Evolutionary conservation across 2,113 vertebrate genomes (phyloP).

Genomic region (Sarotherodon lohbergeri): DNA sequence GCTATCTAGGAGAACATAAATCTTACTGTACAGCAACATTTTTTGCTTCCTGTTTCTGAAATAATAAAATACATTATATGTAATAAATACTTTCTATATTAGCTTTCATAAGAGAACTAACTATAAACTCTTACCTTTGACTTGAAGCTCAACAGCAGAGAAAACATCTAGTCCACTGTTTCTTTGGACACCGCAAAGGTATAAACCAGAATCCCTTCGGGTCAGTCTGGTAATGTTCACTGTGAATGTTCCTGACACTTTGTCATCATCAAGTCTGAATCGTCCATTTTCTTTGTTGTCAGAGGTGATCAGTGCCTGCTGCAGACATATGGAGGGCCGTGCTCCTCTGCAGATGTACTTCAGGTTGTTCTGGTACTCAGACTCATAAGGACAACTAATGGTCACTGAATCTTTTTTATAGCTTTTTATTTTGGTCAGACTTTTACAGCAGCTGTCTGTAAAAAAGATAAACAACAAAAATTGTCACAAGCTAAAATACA

Average conservation of each 20-base stretch:
- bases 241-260: fast-evolving
- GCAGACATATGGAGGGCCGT: constrained; percentile 7
- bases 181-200: constrained; percentile 19
- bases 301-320: not conserved
- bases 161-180: constrained; percentile 7
- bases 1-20: not conserved
- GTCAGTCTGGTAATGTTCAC: not conserved
- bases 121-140: constrained; percentile 15
- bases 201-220: not conserved
- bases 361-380: not conserved
- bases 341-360: constrained; percentile 46
- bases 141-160: constrained; percentile 20
- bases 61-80: fast-evolving
- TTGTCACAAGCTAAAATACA: not conserved
- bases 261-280: not conserved
- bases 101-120: not conserved
- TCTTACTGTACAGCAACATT: not conserved
- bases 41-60: not conserved
- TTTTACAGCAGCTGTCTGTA: constrained; percentile 35
- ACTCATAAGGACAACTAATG: not conserved
- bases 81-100: not conserved
- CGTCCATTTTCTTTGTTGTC: not conserved
- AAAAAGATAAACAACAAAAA: not conserved
- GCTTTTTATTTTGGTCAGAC: not conserved
- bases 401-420: not conserved